phyloP scores from a whole-genome alignment of 2,888 invertebrate genomes.

The Microctonus aethiopoides region DNA sequence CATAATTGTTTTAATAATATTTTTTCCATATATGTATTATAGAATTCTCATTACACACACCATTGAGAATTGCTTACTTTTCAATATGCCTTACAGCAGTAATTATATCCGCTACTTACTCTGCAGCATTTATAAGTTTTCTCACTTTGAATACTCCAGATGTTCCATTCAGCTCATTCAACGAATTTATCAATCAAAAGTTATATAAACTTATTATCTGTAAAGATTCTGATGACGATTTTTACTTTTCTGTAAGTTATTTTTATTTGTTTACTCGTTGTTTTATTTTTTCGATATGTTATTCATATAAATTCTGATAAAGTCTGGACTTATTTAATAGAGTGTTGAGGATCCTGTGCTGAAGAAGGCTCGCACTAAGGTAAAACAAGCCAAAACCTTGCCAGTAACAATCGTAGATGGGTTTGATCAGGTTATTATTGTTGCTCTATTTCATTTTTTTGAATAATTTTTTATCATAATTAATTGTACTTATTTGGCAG shows the following conservation, averaged over 20 bases:
- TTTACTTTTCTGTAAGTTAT: constrained; percentile 46
- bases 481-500: constrained; percentile 36
- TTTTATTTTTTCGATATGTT: not conserved
- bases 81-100: constrained; percentile 40
- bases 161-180: constrained; percentile 53
- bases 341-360: too few relatives aligned
- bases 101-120: constrained; percentile 36
- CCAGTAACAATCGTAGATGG: too few relatives aligned
- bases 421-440: too few relatives aligned
- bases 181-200: constrained; percentile 50
- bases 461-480: not conserved
- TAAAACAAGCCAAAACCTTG: too few relatives aligned
- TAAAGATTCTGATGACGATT: constrained; percentile 50
- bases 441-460: not conserved
- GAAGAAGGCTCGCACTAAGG: too few relatives aligned
- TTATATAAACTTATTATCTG: constrained; percentile 51
- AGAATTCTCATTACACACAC: constrained; percentile 49
- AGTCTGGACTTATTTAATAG: too few relatives aligned
- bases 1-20: not conserved
- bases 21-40: too few relatives aligned
- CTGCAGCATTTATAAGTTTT: constrained; percentile 46
- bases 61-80: constrained; percentile 52
- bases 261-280: not conserved
- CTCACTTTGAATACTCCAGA: constrained; percentile 31
- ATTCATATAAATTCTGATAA: not conserved